Base-by-base conservation (phyloP, 2,797 vertebrate species). In the Manis pentadactyla region DNA sequence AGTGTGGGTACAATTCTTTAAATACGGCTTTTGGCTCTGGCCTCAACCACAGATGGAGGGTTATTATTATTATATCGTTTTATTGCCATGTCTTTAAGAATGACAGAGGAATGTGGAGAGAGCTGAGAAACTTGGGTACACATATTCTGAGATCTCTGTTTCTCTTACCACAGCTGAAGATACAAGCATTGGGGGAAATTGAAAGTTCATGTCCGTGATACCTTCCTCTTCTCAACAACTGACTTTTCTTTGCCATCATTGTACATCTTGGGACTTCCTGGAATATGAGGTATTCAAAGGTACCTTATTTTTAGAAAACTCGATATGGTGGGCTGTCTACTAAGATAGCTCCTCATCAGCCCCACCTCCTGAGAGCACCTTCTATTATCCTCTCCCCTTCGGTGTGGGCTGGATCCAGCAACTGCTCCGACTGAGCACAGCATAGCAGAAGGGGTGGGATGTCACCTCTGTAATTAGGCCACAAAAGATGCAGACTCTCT, bases 31-130 rank as follows among this genome's bases (percentile, higher is more conserved):
- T 98, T 97, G 97, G 95, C 98, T 79, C 66, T 78, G 82, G 64
- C 73, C 94, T 84, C 93, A 97, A 97, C 98, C 98, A 90, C 98
- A 97, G 96, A 97, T 94, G 86, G 90, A 90, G 96, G 81, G 83
- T 97, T 97, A 92, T 97, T 98, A 46, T 46, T 46, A 46, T 46
- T 11, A 46, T 46, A 46, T 46, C 2, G 10, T 94, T 89, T 97
- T 96, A 95, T 93, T 97, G 96, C n/a, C 87, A 29, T 74, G 87
- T 89, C 49, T 98, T 97, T 81, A 97, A 84, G 92, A 96, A 97
- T 95, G 97, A 94, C 95, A 98, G 93, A 97, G 94, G 97, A 98
- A 97, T 97, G 97, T 95, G 71, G 81, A 84, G 87, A 96, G 92
- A 75, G 53, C 51, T 73, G 89, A 89, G 96, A 95, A 81, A 84